Conservation (phyloP, 2,888 invertebrate genomes). For the Stenotaenia linearis region DNA sequence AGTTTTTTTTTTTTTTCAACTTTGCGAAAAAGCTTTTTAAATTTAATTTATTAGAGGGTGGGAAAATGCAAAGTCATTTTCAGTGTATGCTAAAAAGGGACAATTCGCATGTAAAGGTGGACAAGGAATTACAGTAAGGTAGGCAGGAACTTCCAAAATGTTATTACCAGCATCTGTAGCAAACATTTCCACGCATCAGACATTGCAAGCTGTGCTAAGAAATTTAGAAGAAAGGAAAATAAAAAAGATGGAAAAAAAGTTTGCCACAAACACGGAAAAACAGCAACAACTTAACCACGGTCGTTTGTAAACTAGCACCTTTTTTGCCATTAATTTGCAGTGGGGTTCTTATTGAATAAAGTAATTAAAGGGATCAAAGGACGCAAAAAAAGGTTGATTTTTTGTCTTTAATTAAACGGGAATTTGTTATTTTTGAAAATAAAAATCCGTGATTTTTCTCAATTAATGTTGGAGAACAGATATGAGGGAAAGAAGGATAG, state of each 20-base stretch:
- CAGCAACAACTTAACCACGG: neutral
- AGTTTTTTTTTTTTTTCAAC: neutral
- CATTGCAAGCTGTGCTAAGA: neutral
- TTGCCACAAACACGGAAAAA: neutral
- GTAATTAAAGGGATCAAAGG: neutral
- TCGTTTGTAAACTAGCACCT: neutral
- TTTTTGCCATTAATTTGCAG: neutral
- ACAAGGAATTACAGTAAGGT: neutral
- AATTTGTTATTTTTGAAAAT: neutral
- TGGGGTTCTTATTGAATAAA: neutral
- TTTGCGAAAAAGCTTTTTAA: neutral
- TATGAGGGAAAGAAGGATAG: too few species aligned
- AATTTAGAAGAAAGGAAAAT: neutral
- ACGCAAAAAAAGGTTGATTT: neutral
- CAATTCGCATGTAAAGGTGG: neutral
- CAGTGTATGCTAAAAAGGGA: neutral
- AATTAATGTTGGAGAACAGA: neutral
- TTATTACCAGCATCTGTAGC: neutral
- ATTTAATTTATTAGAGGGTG: neutral
- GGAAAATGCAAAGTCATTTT: neutral
- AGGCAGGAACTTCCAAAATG: neutral
- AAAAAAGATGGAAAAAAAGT: neutral
- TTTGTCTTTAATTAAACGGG: neutral
- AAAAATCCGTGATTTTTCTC: neutral
- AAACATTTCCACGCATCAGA: neutral